Conservation (phyloP, 37 sponge, comb jelly and placozoan genomes). For the Trichoplax adhaerens region DNA sequence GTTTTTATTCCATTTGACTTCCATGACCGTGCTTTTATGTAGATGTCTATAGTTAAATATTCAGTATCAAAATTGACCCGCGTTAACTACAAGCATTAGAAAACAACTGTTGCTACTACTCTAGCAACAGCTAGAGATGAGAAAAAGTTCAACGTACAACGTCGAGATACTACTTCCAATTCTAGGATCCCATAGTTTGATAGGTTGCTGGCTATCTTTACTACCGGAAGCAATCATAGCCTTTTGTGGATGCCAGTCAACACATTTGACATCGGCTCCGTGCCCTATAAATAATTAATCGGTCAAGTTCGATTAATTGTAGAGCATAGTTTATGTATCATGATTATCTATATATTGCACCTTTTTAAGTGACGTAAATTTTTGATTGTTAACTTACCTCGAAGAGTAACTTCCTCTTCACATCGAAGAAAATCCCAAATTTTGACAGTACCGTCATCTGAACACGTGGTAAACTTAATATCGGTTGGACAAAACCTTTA, state of each 20-base stretch:
- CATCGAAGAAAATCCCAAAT: conserved; percentile 80
- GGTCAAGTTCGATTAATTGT: conserved; percentile 6
- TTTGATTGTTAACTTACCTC: conserved; percentile 30
- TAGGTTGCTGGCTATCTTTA: conserved; percentile 89
- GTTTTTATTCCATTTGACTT: conserved; percentile 76
- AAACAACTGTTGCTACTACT: neutral
- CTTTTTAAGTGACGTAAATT: neutral
- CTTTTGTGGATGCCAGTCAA: conserved; percentile 91
- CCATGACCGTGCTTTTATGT: conserved; percentile 74
- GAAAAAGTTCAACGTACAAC: conserved; percentile 29
- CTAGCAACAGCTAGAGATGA: neutral
- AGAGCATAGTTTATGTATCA: neutral
- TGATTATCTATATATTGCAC: neutral
- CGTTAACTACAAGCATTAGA: neutral
- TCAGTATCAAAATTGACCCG: neutral
- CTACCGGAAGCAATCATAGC: conserved; percentile 74
- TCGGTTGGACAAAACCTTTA: conserved; percentile 85
- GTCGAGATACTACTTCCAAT: conserved; percentile 66
- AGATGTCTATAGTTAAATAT: conserved; percentile 40
- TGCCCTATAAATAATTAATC: conserved; percentile 37
- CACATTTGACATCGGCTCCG: conserved; percentile 84
- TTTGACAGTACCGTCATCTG: conserved; percentile 84
- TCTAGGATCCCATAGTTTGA: conserved; percentile 93
- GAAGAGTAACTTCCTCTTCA: conserved; percentile 55
- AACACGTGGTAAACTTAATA: conserved; percentile 82